Evolutionary conservation across 2,888 invertebrate genomes (phyloP), one percentile per base, ranked within the genome.

Genomic region (Syrphus vitripennis): DNA sequence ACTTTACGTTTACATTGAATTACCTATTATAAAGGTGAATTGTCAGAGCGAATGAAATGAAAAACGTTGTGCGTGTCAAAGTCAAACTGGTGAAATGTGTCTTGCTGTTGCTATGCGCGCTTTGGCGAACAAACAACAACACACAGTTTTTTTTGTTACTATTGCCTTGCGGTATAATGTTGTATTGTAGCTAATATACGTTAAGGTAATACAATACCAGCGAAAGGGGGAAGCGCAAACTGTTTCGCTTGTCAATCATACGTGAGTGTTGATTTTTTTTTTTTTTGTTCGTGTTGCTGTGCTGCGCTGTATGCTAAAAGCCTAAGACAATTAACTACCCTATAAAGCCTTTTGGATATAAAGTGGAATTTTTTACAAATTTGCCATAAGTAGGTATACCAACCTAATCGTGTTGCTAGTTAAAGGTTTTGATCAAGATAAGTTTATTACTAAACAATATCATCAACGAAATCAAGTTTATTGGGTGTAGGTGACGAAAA

Each of bases 101-200:
- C 31, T 75, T 42, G 31, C 75, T 83, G 83, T 83, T 83, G 79
- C 83, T 83, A 83, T 83, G 79, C 83, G 53, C 67, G 57, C 50
- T 72, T 79, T 65, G n/a, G 45, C 45, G 29, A 65, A 19, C 65
- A 45, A 65, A 65, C 16, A 63, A 24, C 16, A 4, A 6, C 31
- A 31, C 7, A 40, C 24, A 42, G 12, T 57, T 10, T 55, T 24
- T 50, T 55, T 24, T 50, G 50, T 24, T 50, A 12, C 53, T 61
- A 24, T 63, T 45, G 42, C 29, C 42, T 63, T 63, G 63, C 45
- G 26, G 63, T 63, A 29, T 63, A 21, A 12, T 34, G 12, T 6
- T 57, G 34, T 34, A 34, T 4, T 48, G 2, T 19, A 34, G 31
- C 57, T 19, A 34, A 57, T 57, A 57, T 5, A 21, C 7, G 3